Conservation (phyloP, 2,113 vertebrate genomes). For the Erpornis zantholeuca region DNA sequence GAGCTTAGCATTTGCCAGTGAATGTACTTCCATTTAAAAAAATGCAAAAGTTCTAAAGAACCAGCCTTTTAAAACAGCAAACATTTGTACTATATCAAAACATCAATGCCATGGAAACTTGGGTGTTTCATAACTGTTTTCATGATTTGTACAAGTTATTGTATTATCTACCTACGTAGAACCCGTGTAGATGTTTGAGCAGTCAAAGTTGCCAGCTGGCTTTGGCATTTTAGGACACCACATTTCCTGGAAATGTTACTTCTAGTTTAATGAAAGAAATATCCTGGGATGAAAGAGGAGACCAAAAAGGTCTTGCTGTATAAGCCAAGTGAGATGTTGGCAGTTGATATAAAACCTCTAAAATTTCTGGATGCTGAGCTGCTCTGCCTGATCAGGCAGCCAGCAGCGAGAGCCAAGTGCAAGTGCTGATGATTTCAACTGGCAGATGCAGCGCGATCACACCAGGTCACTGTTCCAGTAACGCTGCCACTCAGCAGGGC, state of each 20-base stretch:
- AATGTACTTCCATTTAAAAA: background rate
- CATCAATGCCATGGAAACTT: conserved; percentile 6
- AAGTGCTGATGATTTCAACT: conserved; percentile 55
- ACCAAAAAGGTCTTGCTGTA: conserved; percentile 42
- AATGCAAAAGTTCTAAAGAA: background rate
- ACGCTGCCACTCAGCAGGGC: background rate
- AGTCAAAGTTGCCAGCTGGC: conserved; percentile 37
- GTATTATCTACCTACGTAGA: conserved; percentile 39
- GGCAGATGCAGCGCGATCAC: background rate
- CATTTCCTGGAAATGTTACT: conserved; percentile 59
- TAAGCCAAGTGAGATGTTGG: conserved; percentile 50
- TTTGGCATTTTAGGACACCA: conserved; percentile 40
- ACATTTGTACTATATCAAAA: conserved; percentile 10
- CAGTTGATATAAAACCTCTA: conserved; percentile 62
- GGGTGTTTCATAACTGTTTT: conserved; percentile 31
- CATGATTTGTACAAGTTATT: conserved; percentile 11
- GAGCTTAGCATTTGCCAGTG: background rate
- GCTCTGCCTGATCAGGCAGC: conserved; percentile 40
- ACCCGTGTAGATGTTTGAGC: background rate
- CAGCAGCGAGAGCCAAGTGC: conserved; percentile 41
- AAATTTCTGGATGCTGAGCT: conserved; percentile 57
- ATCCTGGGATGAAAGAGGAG: conserved; percentile 50
- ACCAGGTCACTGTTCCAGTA: conserved; percentile 28
- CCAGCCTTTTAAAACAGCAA: background rate
- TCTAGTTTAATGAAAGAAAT: conserved; percentile 61